Evolutionary conservation across 2,888 invertebrate species (phyloP), one percentile per base, ranked within the genome.

Genomic region (Melieria omissa): DNA sequence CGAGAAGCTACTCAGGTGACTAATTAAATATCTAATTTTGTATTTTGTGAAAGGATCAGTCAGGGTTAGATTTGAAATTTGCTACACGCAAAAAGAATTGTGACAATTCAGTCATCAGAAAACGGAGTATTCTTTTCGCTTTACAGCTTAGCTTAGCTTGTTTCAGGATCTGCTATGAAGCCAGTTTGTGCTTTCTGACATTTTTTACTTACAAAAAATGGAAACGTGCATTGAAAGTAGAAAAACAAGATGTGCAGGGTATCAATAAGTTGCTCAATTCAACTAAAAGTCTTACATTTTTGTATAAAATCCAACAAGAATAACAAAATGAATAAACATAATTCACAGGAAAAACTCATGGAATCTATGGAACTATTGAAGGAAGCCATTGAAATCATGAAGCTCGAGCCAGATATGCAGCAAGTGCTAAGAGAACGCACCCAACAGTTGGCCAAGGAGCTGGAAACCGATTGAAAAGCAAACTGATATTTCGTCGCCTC

Each of bases 321-420:
- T 29, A 29, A 29, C 29, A 2, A 29, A 29, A 29, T 29, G 29
- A 29, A 29, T 3, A 65, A 61, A 29, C 16, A 58, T 9, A 47
- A 58, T 65, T 52, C 86, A 16, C 84, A 91, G 90, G 89, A 89
- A 70, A 88, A 89, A 77, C 81, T 92, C 1, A 88, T 87, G 84
- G 89, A 90, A 78, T 89, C 90, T 55, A 88, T 90, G 85, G 84
- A 85, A 2, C 78, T 90, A 60, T 85, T 92, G 0, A 88, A 90
- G 81, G 91, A 92, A 84, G 91, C 91, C 0, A 84, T 88, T 1
- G 88, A 89, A 69, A 92, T 92, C 64, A 84, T 92, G 63, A 87
- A 87, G 78, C 86, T 89, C 10, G 92, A 92, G 78, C 89, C 90
- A 0, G 89, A 90, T 66, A 89, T 91, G 90, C 87, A 88, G 73